A percentile compares a stretch with the other conserved stretches of the same genome.
phyloP scores from a whole-genome alignment of 2,888 invertebrate species.

The Clepsis dumicolana region DNA sequence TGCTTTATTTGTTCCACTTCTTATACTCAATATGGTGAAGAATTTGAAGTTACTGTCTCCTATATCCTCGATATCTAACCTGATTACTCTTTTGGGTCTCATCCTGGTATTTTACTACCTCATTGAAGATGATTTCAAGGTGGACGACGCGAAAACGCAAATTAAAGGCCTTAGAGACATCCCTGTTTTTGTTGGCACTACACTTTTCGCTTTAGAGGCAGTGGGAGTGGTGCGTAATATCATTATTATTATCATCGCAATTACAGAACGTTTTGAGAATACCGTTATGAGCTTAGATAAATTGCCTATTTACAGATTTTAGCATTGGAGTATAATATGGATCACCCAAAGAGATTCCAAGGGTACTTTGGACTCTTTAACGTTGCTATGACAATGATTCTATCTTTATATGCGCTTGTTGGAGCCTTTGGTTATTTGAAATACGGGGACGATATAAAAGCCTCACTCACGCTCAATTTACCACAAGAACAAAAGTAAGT shows the following conservation, averaged over 20 bases:
- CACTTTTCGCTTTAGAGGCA: constrained; percentile 94
- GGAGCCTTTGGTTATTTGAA: constrained; percentile 96
- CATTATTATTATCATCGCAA: neutral
- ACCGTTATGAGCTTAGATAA: neutral
- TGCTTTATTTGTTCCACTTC: constrained; percentile 86
- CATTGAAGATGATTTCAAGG: constrained; percentile 87
- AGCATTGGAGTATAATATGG: constrained; percentile 97
- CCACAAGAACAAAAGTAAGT: constrained; percentile 87
- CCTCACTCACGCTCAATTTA: constrained; percentile 95
- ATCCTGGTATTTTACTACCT: constrained; percentile 90
- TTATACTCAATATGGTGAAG: constrained; percentile 88
- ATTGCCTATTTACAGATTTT: constrained; percentile 87
- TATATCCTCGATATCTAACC: constrained; percentile 92
- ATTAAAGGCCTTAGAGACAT: constrained; percentile 82
- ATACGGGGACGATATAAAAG: constrained; percentile 89
- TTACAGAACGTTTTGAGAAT: neutral
- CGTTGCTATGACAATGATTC: constrained; percentile 91
- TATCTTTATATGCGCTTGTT: constrained; percentile 90
- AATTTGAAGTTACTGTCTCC: constrained; percentile 92
- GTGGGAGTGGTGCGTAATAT: constrained; percentile 88
- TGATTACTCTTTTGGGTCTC: constrained; percentile 90
- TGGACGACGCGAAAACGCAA: constrained; percentile 77
- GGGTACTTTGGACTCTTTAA: constrained; percentile 93
- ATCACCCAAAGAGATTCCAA: constrained; percentile 91
- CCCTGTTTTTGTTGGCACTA: constrained; percentile 95